phyloP scores from a whole-genome alignment of 2,113 vertebrate genomes.

The Monarcha castaneiventris region DNA sequence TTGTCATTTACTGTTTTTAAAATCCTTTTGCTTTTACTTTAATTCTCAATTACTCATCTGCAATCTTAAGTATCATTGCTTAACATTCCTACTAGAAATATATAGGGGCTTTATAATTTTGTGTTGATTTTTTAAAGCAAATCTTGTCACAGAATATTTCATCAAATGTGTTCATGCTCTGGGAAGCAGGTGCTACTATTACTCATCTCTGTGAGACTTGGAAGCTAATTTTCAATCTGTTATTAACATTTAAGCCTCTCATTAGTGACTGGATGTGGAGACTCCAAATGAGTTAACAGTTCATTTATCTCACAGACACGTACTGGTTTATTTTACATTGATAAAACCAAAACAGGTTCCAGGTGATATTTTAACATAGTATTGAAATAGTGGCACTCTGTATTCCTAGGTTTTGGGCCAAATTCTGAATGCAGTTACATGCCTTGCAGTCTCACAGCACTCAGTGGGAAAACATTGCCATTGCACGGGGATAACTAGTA shows the following conservation, averaged over 20 bases:
- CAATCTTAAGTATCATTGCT: conserved; percentile 40
- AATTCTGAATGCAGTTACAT: background rate
- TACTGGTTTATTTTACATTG: background rate
- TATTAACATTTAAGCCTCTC: conserved; percentile 18
- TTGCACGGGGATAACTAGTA: conserved; percentile 63
- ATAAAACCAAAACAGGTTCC: background rate
- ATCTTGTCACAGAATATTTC: background rate
- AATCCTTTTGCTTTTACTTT: conserved; percentile 45
- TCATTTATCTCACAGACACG: background rate
- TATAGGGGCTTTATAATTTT: background rate
- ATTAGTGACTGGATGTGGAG: background rate
- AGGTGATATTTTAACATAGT: background rate
- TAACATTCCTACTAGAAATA: conserved; percentile 29
- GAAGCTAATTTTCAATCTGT: background rate
- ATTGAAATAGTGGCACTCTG: conserved; percentile 52
- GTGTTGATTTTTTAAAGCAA: background rate
- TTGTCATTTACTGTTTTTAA: conserved; percentile 16
- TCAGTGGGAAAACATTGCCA: conserved; percentile 29
- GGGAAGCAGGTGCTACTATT: conserved; percentile 52
- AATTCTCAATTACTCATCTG: conserved; percentile 36
- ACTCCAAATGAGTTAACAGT: background rate
- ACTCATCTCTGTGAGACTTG: background rate
- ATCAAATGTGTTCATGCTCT: conserved; percentile 42
- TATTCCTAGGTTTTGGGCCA: background rate
- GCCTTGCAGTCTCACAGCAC: background rate